Percentiles rank a stretch among this genome's conserved stretches.
Evolutionary conservation across 64 coral and sea anemone genomes (phyloP).

Genomic region (Pocillopora verrucosa): DNA sequence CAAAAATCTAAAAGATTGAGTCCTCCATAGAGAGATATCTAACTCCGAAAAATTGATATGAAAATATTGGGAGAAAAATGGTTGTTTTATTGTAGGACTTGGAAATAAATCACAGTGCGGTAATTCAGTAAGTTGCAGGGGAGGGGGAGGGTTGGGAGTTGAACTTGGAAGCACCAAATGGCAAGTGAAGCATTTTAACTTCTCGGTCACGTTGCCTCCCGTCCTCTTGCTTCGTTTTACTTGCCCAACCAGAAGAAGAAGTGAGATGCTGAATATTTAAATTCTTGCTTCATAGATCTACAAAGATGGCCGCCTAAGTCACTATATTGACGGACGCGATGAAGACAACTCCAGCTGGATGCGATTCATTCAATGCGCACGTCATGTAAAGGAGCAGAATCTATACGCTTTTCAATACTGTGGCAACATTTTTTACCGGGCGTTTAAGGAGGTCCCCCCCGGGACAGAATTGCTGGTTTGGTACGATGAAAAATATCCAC

Average conservation of each 20-base stretch:
- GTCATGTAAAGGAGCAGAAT: slow-evolving; percentile 71
- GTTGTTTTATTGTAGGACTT: too few species aligned
- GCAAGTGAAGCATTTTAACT: too few species aligned
- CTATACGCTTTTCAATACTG: slow-evolving; percentile 77
- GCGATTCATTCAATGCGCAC: slow-evolving; percentile 77
- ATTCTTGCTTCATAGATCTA: slow-evolving; percentile 50
- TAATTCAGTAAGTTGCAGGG: background rate
- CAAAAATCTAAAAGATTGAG: too few species aligned
- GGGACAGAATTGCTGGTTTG: slow-evolving; percentile 67
- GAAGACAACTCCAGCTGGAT: slow-evolving; percentile 83
- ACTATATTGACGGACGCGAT: slow-evolving; percentile 71
- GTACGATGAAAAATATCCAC: slow-evolving; percentile 80
- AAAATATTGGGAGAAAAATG: too few species aligned
- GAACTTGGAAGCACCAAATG: too few species aligned
- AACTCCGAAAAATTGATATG: too few species aligned
- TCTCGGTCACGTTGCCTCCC: too few species aligned
- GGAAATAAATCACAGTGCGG: too few species aligned
- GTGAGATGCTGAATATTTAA: background rate
- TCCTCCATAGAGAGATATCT: too few species aligned
- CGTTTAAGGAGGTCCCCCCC: slow-evolving; percentile 61
- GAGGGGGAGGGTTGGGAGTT: too few species aligned
- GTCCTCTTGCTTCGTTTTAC: too few species aligned
- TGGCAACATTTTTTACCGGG: slow-evolving; percentile 75
- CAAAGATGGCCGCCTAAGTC: slow-evolving; percentile 62
- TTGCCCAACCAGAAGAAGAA: background rate